A percentile compares a stretch with the other conserved stretches of the same genome.
phyloP scores from a whole-genome alignment of 2,888 invertebrate species.

The Acanthosepion pharaonis region DNA sequence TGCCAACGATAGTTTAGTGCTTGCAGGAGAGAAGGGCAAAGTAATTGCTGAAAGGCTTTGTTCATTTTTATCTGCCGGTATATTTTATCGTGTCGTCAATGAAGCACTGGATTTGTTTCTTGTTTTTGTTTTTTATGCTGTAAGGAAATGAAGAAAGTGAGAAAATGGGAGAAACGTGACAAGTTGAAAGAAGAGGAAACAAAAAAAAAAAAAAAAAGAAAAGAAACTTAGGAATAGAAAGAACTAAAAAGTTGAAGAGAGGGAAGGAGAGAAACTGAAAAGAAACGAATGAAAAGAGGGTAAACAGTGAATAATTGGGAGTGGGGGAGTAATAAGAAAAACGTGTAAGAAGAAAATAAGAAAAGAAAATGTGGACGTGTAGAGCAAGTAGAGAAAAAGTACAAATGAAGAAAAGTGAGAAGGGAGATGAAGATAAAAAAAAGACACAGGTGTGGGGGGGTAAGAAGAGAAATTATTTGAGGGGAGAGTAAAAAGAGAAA shows the following conservation, averaged over 20 bases:
- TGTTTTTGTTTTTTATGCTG: neutral
- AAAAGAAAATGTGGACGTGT: no score
- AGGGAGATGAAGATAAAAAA: no score
- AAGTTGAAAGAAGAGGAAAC: neutral
- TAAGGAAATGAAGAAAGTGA: neutral
- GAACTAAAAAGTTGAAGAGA: neutral
- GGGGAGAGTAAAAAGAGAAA: no score
- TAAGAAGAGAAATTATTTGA: no score
- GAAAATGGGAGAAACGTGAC: neutral
- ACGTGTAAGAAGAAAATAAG: no score
- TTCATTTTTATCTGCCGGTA: neutral
- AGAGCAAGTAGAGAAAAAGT: no score
- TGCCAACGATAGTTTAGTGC: neutral
- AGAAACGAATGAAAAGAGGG: no score
- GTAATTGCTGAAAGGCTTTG: neutral
- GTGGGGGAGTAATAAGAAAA: no score
- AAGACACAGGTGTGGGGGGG: fast-evolving
- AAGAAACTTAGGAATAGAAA: neutral
- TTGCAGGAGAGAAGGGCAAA: neutral
- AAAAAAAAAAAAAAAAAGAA: neutral
- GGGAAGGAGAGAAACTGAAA: neutral
- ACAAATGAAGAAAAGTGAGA: no score
- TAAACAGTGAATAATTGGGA: no score
- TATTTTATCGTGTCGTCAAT: neutral
- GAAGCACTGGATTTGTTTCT: neutral